Base-by-base conservation (phyloP, 1,140 invertebrate species). In the Aphaenogaster floridana region DNA sequence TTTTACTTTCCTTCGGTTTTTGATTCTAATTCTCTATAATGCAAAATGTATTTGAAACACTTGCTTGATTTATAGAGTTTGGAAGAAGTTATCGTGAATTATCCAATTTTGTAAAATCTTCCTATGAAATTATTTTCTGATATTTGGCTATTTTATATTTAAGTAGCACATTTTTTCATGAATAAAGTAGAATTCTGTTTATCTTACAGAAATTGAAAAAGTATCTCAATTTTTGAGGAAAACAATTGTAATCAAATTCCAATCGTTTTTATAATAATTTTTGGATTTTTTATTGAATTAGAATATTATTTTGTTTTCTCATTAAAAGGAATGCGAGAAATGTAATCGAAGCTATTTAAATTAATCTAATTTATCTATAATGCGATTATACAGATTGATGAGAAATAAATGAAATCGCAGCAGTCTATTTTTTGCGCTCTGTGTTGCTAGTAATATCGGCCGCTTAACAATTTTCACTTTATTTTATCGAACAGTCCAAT, bases 381-480 rank as follows among this genome's bases (percentile, higher is more conserved):
- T 28, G 28, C 13, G 8, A 71, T 42, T 13, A 59, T 21, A 5
- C 4, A 45, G 15, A 48, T 64, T 34, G 21, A 15, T 34, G 7
- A 15, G 4, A 45, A 63, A 63, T 9, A 63, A 9, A 48, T 13
- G 4, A 54, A 72, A 72, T 72, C 34, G 34, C 2, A 5, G 17
- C 11, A n/a, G 21, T 45, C 1, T 6, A 28, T 36, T 36, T 68
- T 64, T 54, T 54, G 7, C 36, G 13, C 13, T 72, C 7, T 39
- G 13, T n/a, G 2, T 13, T 21, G 15, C 3, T 50, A 36, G 61
- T 17, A n/a, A 76, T 63, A 59, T 77, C n/a, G 28, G 7, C 1
- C 11, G 11, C 1, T 84, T 28, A 17, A 50, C 6, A 21, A 64
- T 85, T 61, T 85, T 11, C 13, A 15, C 48, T 85, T 72, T 74